phyloP scores from a whole-genome alignment of 2,113 vertebrate species.

The Puntigrus tetrazona region DNA sequence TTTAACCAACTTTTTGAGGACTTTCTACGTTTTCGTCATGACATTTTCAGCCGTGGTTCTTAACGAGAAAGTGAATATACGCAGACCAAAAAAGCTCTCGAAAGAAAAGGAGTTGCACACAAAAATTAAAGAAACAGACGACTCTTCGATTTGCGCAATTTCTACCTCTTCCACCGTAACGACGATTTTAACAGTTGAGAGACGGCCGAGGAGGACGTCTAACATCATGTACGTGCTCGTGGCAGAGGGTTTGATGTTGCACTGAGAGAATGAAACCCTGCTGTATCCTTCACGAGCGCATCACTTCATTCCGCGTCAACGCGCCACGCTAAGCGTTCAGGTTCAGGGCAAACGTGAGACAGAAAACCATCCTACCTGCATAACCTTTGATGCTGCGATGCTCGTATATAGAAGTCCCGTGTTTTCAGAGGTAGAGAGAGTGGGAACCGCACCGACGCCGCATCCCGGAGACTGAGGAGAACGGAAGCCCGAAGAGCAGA shows the following conservation, averaged over 20 bases:
- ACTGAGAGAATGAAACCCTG: constrained; percentile 10
- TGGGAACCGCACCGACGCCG: constrained; percentile 2
- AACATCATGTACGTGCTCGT: neutral
- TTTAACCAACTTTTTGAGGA: neutral
- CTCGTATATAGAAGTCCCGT: neutral
- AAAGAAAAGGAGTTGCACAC: neutral
- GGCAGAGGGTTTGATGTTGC: constrained; percentile 16
- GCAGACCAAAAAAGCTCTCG: neutral
- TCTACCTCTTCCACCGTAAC: neutral
- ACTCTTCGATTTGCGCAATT: neutral
- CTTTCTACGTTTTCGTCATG: neutral
- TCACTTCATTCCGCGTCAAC: constrained; percentile 12
- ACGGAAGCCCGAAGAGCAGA: neutral
- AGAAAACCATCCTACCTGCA: constrained; percentile 21
- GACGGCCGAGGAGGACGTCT: neutral
- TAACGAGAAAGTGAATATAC: neutral
- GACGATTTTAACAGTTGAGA: neutral
- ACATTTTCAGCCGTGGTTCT: neutral
- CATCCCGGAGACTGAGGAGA: constrained; percentile 24
- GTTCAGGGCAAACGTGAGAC: neutral
- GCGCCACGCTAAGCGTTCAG: neutral
- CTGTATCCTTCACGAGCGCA: constrained; percentile 12
- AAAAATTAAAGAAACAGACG: neutral
- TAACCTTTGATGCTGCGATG: neutral
- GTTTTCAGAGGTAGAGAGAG: neutral